phyloP scores from a whole-genome alignment of 2,888 invertebrate species.

The Drosophila parthenogenetica region DNA sequence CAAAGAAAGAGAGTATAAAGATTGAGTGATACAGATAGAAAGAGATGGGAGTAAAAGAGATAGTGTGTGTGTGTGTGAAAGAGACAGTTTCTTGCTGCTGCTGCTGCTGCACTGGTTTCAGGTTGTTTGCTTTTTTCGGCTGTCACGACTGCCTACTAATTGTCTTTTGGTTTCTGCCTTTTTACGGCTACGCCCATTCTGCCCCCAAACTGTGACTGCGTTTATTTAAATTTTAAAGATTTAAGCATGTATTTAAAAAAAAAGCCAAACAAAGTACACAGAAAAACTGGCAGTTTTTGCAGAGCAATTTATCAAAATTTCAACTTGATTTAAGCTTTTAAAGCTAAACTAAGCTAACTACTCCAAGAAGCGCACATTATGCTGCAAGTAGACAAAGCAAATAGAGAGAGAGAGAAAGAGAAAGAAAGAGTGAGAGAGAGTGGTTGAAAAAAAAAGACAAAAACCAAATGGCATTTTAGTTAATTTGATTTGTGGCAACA shows the following conservation, averaged over 20 bases:
- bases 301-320: slow-evolving; percentile 75
- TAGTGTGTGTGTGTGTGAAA: no score
- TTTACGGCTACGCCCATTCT: slow-evolving; percentile 40
- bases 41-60: not conserved
- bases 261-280: not conserved
- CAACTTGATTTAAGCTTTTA: slow-evolving; percentile 71
- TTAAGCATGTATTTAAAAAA: slow-evolving; percentile 20
- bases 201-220: not conserved
- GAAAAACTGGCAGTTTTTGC: slow-evolving; percentile 36
- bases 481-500: slow-evolving; percentile 73
- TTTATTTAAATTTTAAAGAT: slow-evolving; percentile 20
- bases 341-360: slow-evolving; percentile 59
- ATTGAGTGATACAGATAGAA: slow-evolving; percentile 4
- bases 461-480: slow-evolving; percentile 82
- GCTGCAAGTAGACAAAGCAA: slow-evolving; percentile 81
- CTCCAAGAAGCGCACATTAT: slow-evolving; percentile 81
- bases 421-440: slow-evolving; percentile 2
- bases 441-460: slow-evolving; percentile 66
- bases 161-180: slow-evolving; percentile 80
- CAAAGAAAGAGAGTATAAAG: slow-evolving; percentile 1
- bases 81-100: slow-evolving; percentile 19
- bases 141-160: slow-evolving; percentile 71
- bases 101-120: slow-evolving; percentile 55
- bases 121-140: slow-evolving; percentile 46
- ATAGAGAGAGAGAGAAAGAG: slow-evolving; percentile 32